Evolutionary conservation across 1,140 invertebrate species (phyloP).

Genomic region (Theocolax elegans): DNA sequence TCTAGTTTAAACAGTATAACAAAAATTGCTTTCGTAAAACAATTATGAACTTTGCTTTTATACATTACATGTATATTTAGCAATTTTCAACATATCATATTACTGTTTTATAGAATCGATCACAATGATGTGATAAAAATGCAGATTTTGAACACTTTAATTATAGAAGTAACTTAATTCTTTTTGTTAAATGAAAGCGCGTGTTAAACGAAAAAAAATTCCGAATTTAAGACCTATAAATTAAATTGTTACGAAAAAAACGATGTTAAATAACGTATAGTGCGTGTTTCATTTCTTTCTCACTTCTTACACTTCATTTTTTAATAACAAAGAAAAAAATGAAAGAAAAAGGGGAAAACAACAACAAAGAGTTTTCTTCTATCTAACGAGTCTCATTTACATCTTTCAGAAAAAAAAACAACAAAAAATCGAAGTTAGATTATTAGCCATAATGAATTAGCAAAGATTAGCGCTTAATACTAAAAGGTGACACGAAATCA

Average conservation of each 20-base stretch:
- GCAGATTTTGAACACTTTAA: slow-evolving; percentile 37
- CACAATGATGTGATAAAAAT: slow-evolving; percentile 38
- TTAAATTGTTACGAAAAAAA: slow-evolving; percentile 30
- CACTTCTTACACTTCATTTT: slow-evolving; percentile 39
- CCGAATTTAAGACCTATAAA: slow-evolving; percentile 16
- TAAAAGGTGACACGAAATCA: slow-evolving; percentile 36
- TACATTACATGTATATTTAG: slow-evolving; percentile 10
- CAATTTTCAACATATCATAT: slow-evolving; percentile 31
- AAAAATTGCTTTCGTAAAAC: slow-evolving; percentile 11
- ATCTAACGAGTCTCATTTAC: slow-evolving; percentile 28
- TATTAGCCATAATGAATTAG: slow-evolving; percentile 33
- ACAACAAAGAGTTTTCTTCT: slow-evolving; percentile 34
- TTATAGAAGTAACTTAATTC: slow-evolving; percentile 27
- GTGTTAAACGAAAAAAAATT: slow-evolving; percentile 17
- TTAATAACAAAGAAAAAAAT: slow-evolving; percentile 39
- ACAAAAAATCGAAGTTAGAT: slow-evolving; percentile 36
- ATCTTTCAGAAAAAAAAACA: slow-evolving; percentile 28
- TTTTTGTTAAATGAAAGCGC: slow-evolving; percentile 25
- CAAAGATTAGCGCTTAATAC: slow-evolving; percentile 41
- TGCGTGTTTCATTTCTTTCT: slow-evolving; percentile 32
- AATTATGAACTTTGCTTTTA: slow-evolving; percentile 24
- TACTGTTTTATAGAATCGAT: slow-evolving; percentile 23
- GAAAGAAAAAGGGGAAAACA: slow-evolving; percentile 33
- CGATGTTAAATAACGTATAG: slow-evolving; percentile 25
- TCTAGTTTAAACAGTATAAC: slow-evolving; percentile 29